Evolutionary conservation across 53 echinoderm and acorn worm genomes (phyloP).

Genomic region (Glandiceps talaboti): DNA sequence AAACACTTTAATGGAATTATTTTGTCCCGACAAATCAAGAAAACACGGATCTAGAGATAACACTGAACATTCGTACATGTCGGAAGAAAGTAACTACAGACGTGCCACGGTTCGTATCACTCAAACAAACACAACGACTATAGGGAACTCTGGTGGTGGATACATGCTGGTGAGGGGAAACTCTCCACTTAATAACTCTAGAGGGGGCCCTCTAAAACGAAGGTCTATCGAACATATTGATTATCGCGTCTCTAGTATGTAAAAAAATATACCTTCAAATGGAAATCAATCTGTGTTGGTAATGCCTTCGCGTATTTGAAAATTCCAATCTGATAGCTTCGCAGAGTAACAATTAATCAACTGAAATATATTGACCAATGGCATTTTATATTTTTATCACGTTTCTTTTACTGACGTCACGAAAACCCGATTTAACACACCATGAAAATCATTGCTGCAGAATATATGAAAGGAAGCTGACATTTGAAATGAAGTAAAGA

Average conservation of each 20-base stretch:
- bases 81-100: not conserved
- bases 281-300: too few relatives aligned
- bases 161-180: not conserved
- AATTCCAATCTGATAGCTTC: too few relatives aligned
- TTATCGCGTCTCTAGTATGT: not conserved
- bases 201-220: not conserved
- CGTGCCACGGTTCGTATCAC: not conserved
- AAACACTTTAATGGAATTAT: not conserved
- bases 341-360: too few relatives aligned
- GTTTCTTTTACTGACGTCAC: too few relatives aligned
- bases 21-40: not conserved
- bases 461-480: too few relatives aligned
- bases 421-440: too few relatives aligned
- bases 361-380: too few relatives aligned
- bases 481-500: too few relatives aligned
- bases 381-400: too few relatives aligned
- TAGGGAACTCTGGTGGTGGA: not conserved
- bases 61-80: not conserved
- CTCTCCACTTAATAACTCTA: not conserved
- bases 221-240: not conserved
- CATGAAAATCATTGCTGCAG: too few relatives aligned
- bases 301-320: too few relatives aligned
- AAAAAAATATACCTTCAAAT: too few relatives aligned
- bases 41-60: not conserved
- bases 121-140: not conserved